Percentiles rank a stretch among this genome's conserved stretches.
phyloP scores from a whole-genome alignment of 2,113 vertebrate genomes.

The Acrocephalus kingi region DNA sequence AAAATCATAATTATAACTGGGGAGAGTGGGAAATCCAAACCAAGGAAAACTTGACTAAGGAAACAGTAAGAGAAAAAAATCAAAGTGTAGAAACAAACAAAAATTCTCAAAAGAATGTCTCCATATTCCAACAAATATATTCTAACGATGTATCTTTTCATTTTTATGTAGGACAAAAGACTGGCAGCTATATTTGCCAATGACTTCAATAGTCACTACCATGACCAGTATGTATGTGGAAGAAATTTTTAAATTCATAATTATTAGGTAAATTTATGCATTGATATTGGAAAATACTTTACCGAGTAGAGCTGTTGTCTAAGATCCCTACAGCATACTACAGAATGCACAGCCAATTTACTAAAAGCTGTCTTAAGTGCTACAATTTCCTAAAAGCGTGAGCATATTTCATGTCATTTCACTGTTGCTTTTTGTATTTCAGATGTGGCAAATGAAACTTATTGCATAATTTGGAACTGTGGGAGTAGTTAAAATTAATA shows the following conservation, averaged over 20 bases:
- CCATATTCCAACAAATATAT: neutral
- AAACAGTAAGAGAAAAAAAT: neutral
- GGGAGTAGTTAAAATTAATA: neutral
- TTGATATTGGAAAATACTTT: neutral
- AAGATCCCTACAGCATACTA: neutral
- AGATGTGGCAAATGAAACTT: neutral
- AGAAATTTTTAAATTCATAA: neutral
- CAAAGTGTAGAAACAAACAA: neutral
- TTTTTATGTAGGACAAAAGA: neutral
- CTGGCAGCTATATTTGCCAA: neutral
- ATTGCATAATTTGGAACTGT: neutral
- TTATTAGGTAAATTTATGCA: neutral
- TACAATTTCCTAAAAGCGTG: neutral
- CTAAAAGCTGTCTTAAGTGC: neutral
- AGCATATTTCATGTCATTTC: neutral
- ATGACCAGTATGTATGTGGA: neutral
- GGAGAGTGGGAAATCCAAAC: accelerated
- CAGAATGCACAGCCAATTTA: neutral
- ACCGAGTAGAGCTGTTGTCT: neutral
- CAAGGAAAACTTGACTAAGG: neutral
- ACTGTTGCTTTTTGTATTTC: neutral
- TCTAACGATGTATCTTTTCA: neutral
- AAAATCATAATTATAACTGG: neutral
- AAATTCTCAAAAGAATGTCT: neutral
- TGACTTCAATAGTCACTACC: neutral